phyloP scores from a whole-genome alignment of 2,797 vertebrate genomes.

The Tadarida brasiliensis region DNA sequence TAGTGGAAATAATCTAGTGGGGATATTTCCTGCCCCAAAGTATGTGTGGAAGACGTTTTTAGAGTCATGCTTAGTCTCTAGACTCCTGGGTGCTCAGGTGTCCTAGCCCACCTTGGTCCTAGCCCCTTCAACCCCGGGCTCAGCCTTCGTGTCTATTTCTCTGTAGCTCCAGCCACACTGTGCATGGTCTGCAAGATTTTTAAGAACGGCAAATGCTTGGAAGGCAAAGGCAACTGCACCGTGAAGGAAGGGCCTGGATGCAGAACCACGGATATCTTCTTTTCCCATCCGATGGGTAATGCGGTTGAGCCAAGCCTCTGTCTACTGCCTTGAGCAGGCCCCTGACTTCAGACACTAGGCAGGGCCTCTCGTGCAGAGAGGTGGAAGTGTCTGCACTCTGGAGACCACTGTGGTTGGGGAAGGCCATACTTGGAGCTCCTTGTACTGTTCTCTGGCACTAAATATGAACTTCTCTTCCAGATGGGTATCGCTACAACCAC shows the following conservation, averaged over 20 bases:
- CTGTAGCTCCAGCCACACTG: neutral
- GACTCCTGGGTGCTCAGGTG: neutral
- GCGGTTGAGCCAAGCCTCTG: neutral
- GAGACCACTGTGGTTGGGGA: neutral
- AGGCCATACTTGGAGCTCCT: neutral
- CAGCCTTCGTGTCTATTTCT: neutral
- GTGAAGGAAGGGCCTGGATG: neutral
- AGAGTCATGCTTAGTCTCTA: neutral
- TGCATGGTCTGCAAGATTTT: constrained; percentile 64
- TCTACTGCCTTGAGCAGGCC: accelerated
- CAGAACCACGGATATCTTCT: constrained; percentile 54
- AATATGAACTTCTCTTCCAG: constrained; percentile 41
- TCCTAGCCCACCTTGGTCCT: neutral
- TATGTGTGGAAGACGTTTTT: neutral
- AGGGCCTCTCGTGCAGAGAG: neutral
- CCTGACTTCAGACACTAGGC: neutral
- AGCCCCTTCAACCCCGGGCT: neutral
- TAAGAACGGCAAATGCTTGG: constrained; percentile 26
- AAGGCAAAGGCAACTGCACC: constrained; percentile 53
- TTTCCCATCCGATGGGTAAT: constrained; percentile 15
- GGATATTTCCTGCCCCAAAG: neutral
- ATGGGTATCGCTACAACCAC: neutral
- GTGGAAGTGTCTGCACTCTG: no score
- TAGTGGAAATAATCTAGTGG: neutral
- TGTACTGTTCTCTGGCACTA: neutral